A percentile compares a stretch with the other conserved stretches of the same genome.
Evolutionary conservation across 2,113 vertebrate species (phyloP).

Genomic region (Hemichromis elongatus): DNA sequence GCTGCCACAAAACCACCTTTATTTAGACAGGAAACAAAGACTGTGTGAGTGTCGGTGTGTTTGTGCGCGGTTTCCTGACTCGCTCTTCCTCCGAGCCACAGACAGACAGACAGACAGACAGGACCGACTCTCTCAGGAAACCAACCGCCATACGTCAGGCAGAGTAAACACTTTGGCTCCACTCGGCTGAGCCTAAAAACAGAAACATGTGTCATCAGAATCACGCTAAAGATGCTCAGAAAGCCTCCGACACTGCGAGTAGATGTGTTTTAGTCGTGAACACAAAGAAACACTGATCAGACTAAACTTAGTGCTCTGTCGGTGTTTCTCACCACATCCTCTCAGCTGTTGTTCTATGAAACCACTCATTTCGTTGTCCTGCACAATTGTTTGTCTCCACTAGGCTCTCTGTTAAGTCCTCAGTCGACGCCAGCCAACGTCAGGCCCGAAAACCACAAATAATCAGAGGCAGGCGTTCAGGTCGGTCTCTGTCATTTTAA

Average conservation of each 20-base stretch:
- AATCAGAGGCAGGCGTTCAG: background rate
- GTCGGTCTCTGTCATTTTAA: rapidly evolving
- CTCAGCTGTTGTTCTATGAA: background rate
- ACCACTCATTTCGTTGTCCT: background rate
- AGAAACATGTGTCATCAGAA: background rate
- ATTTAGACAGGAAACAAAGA: background rate
- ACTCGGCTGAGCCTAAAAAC: background rate
- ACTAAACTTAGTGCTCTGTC: background rate
- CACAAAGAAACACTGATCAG: background rate
- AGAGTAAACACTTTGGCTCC: background rate
- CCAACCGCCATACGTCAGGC: background rate
- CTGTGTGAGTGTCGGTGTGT: background rate
- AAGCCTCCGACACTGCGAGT: background rate
- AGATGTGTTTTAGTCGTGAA: rapidly evolving
- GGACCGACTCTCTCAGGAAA: background rate
- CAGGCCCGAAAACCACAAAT: background rate
- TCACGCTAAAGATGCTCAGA: background rate
- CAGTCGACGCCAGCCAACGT: background rate
- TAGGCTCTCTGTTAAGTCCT: background rate
- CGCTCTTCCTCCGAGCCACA: background rate
- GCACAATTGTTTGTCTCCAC: background rate
- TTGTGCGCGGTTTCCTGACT: background rate
- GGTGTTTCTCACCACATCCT: background rate
- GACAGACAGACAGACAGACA: background rate
- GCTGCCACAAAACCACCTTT: background rate